phyloP scores from a whole-genome alignment of 2,797 vertebrate genomes.

The Poecilia velifera region DNA sequence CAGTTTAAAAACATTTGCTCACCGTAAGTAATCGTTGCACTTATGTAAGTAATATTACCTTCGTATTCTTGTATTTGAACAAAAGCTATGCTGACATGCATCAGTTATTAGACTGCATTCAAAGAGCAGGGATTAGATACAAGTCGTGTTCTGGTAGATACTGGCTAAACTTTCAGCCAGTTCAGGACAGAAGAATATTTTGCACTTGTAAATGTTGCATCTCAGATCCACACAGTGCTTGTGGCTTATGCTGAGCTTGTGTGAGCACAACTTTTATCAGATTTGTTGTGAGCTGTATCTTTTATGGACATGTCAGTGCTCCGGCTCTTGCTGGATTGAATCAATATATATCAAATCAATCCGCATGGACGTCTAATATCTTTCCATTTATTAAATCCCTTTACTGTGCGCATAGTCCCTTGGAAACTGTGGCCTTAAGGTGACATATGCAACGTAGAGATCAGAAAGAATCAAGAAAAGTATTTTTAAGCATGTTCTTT shows the following conservation, averaged over 20 bases:
- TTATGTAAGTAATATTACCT: background rate
- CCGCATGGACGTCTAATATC: conserved; percentile 36
- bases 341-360: conserved; percentile 44
- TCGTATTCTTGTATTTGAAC: too few relatives aligned
- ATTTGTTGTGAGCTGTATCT: conserved; percentile 29
- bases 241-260: conserved; percentile 4
- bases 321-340: conserved; percentile 8
- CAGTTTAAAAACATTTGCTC: background rate
- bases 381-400: conserved; percentile 22
- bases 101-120: background rate
- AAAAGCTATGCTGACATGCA: background rate
- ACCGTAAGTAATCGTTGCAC: background rate
- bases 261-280: conserved; percentile 13
- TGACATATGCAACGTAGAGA: conserved; percentile 14
- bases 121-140: conserved; percentile 3
- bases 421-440: background rate
- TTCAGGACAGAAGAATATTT: conserved; percentile 1
- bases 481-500: background rate
- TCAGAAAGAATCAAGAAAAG: conserved; percentile 10
- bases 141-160: background rate
- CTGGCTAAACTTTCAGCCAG: conserved; percentile 6
- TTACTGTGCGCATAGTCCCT: conserved; percentile 4
- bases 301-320: conserved; percentile 8
- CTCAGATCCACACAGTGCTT: conserved; percentile 3
- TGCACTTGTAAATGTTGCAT: background rate